phyloP scores from a whole-genome alignment of 2,888 invertebrate species.

The Amphipyra berbera region DNA sequence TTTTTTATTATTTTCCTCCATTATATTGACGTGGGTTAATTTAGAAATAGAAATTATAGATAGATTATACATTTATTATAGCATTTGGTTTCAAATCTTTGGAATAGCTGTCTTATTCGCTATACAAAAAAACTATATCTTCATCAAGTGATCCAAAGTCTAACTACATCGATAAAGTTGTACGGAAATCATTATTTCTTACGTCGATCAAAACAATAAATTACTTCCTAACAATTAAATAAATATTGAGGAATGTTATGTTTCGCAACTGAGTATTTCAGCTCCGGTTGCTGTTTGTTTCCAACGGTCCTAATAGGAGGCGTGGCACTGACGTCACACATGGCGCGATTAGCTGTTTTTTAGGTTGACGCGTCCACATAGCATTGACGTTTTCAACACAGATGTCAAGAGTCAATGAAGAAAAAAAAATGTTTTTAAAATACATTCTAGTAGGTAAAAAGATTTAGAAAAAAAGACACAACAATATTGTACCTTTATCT shows the following conservation, averaged over 20 bases:
- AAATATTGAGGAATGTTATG: not conserved
- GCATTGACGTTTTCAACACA: constrained; percentile 15
- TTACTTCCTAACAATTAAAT: not conserved
- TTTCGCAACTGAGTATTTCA: constrained; percentile 7
- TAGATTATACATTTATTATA: no score
- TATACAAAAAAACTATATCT: no score
- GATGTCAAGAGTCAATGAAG: constrained; percentile 22
- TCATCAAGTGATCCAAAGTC: no score
- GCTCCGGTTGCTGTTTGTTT: constrained; percentile 38
- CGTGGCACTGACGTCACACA: constrained; percentile 72
- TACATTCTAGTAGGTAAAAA: not conserved
- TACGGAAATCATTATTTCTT: constrained; percentile 13
- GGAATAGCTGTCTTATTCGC: no score
- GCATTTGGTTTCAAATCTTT: no score
- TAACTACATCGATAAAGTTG: not conserved
- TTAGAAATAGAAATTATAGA: no score
- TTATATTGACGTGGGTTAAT: no score
- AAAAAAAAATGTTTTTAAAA: constrained; percentile 14
- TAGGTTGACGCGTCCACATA: constrained; percentile 3
- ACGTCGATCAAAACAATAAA: constrained; percentile 9
- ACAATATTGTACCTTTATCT: not conserved
- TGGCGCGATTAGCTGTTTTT: constrained; percentile 45
- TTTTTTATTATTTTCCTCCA: no score
- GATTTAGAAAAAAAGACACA: constrained; percentile 17
- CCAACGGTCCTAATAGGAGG: constrained; percentile 62